Base-by-base conservation (phyloP, 2,888 invertebrate genomes). In the Cordilura impudica region DNA sequence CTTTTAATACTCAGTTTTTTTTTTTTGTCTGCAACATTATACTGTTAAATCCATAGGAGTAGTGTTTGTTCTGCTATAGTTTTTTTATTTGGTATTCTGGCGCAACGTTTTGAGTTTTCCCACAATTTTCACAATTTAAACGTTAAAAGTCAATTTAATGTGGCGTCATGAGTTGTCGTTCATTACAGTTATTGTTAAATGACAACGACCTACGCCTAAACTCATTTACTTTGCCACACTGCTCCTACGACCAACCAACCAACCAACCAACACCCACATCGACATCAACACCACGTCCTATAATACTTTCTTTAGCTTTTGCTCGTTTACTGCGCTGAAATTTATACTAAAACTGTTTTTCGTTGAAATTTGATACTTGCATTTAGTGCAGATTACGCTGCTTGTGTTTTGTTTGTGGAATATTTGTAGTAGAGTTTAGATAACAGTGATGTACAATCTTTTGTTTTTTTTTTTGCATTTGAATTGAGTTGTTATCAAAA, bases 131-230 rank as follows among this genome's bases (percentile, higher is more conserved):
- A 60, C 67, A 73, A 73, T 65, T 77, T 76, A 76, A 82, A 81
- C 76, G 78, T 81, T 79, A 66, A 77, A 80, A 82, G 81, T 79
- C 76, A 81, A 78, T 82, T 81, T 81, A 65, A 73, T 81, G 81
- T 74, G 78, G 80, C 72, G 66, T 78, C 78, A 79, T 77, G 74
- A 78, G 70, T 58, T 69, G 69, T 67, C 65, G 71, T 72, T 74
- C 71, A 71, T 74, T 74, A 58, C 65, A 74, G 71, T 78, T 74
- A 56, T 75, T 71, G 61, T 53, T 35, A 73, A 74, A 74, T 45
- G 69, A 58, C 78, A 63, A 67, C 66, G 56, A 75, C 71, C 71
- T 67, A 70, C 56, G 71, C 79, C 71, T 79, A 75, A 75, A 51
- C 61, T n/a, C 66, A 66, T 61, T 49, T 70, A 18, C 16, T 66